Evolutionary conservation across 1,140 invertebrate genomes (phyloP).

Genomic region (Papilio machaon): DNA sequence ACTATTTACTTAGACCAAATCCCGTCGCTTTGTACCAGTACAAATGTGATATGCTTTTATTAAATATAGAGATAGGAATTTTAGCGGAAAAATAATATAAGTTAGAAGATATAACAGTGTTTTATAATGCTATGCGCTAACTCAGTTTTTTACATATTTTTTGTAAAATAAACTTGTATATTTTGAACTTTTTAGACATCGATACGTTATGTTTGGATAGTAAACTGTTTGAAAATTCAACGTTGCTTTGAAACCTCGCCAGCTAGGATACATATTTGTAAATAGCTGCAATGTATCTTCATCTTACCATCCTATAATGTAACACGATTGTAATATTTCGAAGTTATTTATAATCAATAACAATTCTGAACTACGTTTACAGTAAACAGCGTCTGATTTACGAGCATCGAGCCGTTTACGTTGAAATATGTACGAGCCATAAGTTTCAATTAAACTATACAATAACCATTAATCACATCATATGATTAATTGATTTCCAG

Average conservation of each 20-base stretch:
- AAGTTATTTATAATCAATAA: slow-evolving; percentile 24
- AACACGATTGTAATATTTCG: not conserved
- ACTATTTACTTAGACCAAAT: not conserved
- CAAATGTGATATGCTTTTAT: not conserved
- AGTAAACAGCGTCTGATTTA: slow-evolving; percentile 19
- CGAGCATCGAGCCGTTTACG: slow-evolving; percentile 20
- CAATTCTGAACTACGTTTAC: slow-evolving; percentile 25
- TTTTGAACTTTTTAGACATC: too few relatives aligned
- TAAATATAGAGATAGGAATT: not conserved
- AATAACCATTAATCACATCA: slow-evolving; percentile 22
- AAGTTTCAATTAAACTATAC: slow-evolving; percentile 28
- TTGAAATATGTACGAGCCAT: slow-evolving; percentile 26
- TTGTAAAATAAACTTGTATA: too few relatives aligned
- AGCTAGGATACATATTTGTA: too few relatives aligned
- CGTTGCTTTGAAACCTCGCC: too few relatives aligned
- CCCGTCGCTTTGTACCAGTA: not conserved
- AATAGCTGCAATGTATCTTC: not conserved
- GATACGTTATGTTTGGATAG: too few relatives aligned
- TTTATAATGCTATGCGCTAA: too few relatives aligned
- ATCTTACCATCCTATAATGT: not conserved
- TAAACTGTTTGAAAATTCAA: too few relatives aligned
- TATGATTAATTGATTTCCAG: slow-evolving; percentile 13
- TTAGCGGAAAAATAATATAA: not conserved
- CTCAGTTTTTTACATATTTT: too few relatives aligned
- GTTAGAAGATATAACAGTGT: not conserved